Conservation (phyloP, 2,888 invertebrate genomes). For the Bombyx huttoni region DNA sequence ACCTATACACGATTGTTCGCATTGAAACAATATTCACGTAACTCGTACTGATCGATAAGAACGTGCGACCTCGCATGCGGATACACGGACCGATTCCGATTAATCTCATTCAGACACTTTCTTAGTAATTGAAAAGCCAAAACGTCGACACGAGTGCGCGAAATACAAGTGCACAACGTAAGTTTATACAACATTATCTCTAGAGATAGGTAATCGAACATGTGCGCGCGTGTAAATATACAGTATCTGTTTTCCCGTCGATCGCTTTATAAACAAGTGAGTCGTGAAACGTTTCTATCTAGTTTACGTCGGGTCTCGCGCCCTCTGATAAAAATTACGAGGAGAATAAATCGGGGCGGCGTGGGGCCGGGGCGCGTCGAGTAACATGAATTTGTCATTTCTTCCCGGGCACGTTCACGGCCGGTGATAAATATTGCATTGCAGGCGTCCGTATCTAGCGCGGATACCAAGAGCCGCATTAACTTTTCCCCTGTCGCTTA, state of each 20-base stretch:
- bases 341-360: slow-evolving; percentile 55
- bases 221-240: slow-evolving; percentile 50
- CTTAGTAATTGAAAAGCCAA: slow-evolving; percentile 38
- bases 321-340: slow-evolving; percentile 66
- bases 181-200: slow-evolving; percentile 63
- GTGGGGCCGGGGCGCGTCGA: slow-evolving; percentile 27
- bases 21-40: slow-evolving; percentile 59
- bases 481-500: slow-evolving; percentile 45
- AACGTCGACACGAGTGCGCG: slow-evolving; percentile 31
- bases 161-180: slow-evolving; percentile 37
- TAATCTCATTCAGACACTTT: slow-evolving; percentile 27
- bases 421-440: slow-evolving; percentile 70
- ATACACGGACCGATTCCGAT: slow-evolving; percentile 19
- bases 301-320: slow-evolving; percentile 51
- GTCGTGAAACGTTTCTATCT: slow-evolving; percentile 64
- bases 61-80: slow-evolving; percentile 28
- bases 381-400: slow-evolving; percentile 70
- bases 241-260: slow-evolving; percentile 58
- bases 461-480: slow-evolving; percentile 34
- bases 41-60: slow-evolving; percentile 36
- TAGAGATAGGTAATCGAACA: slow-evolving; percentile 55
- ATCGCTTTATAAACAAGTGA: slow-evolving; percentile 68
- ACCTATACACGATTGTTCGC: slow-evolving; percentile 45
- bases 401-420: slow-evolving; percentile 65
- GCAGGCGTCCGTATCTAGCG: slow-evolving; percentile 46